A percentile compares a stretch with the other conserved stretches of the same genome.
Evolutionary conservation across 1,140 invertebrate genomes (phyloP).

Genomic region (Hypothenemus hampei): DNA sequence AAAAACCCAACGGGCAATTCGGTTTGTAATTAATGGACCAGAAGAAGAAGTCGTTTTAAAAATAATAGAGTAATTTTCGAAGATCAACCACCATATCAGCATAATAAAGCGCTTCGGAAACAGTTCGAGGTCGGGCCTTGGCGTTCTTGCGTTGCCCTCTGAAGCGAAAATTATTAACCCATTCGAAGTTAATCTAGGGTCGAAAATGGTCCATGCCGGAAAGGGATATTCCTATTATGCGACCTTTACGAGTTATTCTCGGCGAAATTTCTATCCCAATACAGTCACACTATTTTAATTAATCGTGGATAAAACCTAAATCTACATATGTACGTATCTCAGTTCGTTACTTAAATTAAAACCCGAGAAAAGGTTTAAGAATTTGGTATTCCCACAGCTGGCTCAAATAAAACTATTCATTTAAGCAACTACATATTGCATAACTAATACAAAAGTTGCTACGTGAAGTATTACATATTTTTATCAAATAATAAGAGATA

Average conservation of each 20-base stretch:
- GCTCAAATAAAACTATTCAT: too few species aligned
- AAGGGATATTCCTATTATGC: conserved; percentile 23
- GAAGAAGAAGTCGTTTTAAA: conserved; percentile 4
- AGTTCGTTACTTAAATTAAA: too few species aligned
- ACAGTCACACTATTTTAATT: neutral
- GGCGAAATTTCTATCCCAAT: neutral
- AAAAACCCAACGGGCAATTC: neutral
- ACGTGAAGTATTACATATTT: too few species aligned
- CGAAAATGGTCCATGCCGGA: conserved; percentile 22
- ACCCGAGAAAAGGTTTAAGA: too few species aligned
- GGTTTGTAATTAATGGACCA: conserved; percentile 6
- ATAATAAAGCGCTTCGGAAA: conserved; percentile 20
- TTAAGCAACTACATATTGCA: too few species aligned
- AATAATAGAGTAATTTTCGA: conserved; percentile 20
- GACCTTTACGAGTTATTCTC: conserved; percentile 11
- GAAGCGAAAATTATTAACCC: conserved; percentile 24
- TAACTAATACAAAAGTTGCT: too few species aligned
- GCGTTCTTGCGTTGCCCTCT: conserved; percentile 17
- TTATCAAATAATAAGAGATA: too few species aligned
- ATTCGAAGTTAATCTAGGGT: conserved; percentile 25
- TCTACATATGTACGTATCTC: neutral
- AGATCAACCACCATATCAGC: conserved; percentile 16
- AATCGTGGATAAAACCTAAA: neutral
- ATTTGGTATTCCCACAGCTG: too few species aligned
- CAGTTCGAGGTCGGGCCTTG: conserved; percentile 13